Conservation (phyloP, 1,140 invertebrate genomes). For the Ridgeia piscesae region DNA sequence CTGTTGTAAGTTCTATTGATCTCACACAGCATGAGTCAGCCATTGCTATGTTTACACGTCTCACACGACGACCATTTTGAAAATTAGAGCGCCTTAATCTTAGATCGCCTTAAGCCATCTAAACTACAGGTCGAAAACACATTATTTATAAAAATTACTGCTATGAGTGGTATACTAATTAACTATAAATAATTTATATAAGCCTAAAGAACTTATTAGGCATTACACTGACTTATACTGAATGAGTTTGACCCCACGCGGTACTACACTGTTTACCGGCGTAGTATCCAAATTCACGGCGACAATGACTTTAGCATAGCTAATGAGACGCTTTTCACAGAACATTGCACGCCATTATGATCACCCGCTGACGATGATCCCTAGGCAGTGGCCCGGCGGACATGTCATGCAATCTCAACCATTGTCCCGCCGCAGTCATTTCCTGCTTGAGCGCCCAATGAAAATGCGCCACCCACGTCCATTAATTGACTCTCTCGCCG, state of each 20-base stretch:
- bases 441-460: not conserved
- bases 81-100: too few relatives aligned
- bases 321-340: not conserved
- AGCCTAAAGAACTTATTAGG: not conserved
- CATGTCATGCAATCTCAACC: not conserved
- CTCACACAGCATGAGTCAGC: not conserved
- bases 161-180: not conserved
- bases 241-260: not conserved
- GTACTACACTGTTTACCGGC: not conserved
- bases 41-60: not conserved
- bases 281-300: not conserved
- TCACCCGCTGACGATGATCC: not conserved
- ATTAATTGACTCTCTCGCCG: not conserved
- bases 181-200: not conserved
- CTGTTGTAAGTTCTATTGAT: not conserved
- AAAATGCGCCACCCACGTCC: not conserved
- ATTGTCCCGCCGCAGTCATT: not conserved
- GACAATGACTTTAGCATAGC: not conserved
- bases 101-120: not conserved
- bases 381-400: not conserved
- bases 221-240: not conserved
- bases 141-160: not conserved
- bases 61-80: not conserved
- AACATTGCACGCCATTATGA: not conserved
- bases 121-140: not conserved